These are phyloP conservation scores for Arenaria interpres DNA, from an alignment of 2,113 vertebrate species.

Conservation along the genomic window DNA sequence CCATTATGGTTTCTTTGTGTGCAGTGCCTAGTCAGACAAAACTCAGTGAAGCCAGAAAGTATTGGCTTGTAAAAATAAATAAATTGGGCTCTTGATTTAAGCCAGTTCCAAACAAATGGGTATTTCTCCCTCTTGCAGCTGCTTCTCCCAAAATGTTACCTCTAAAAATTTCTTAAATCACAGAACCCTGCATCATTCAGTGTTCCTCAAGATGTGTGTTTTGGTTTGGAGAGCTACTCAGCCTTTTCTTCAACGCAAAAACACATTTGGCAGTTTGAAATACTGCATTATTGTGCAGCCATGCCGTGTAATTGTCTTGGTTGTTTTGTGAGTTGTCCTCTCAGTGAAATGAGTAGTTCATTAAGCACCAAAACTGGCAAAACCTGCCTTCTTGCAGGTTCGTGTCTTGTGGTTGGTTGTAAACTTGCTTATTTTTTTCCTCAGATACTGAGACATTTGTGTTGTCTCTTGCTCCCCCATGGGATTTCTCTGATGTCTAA, in stretches of 20 bases:
- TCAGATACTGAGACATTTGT: neutral
- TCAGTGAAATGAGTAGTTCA: neutral
- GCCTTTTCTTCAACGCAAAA: neutral
- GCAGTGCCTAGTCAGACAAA: neutral
- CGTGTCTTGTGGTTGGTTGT: neutral
- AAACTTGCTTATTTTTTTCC: neutral
- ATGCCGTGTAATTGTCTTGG: neutral
- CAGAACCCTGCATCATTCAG: neutral
- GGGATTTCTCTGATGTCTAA: neutral
- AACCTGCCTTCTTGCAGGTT: neutral
- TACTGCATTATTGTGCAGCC: neutral
- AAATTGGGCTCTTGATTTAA: neutral
- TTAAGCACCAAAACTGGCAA: neutral
- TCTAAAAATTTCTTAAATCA: neutral
- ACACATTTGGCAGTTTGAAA: neutral
- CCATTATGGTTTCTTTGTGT: neutral
- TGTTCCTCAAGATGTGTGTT: neutral
- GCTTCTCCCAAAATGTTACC: neutral
- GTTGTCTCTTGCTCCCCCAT: neutral
- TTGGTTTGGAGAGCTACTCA: neutral
- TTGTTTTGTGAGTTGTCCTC: neutral
- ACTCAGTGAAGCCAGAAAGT: neutral
- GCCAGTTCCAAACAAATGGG: neutral
- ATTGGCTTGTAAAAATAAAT: neutral
- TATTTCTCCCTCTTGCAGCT: neutral